A percentile compares a stretch with the other conserved stretches of the same genome.
Evolutionary conservation across 2,797 vertebrate genomes (phyloP).

Genomic region (Falco concolor): DNA sequence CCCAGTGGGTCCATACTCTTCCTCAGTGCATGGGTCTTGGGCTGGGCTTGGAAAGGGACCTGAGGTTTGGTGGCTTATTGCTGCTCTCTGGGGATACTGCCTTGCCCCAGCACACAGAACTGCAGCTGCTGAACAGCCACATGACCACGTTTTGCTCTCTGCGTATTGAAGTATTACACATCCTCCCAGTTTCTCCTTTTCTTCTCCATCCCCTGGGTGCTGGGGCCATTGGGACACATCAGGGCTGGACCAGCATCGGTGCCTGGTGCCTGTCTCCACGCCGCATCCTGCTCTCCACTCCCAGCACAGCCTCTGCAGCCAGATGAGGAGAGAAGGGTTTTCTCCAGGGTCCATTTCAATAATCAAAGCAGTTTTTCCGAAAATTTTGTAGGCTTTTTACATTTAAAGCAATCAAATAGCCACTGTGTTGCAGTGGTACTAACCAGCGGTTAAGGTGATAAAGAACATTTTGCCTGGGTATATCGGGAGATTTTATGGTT

Average conservation of each 20-base stretch:
- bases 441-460: neutral
- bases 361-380: neutral
- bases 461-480: neutral
- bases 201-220: neutral
- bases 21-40: neutral
- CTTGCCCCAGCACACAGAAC: neutral
- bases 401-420: neutral
- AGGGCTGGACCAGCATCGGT: neutral
- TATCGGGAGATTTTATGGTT: neutral
- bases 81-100: neutral
- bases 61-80: neutral
- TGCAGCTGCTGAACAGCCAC: neutral
- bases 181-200: neutral
- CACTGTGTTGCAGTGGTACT: too few species aligned
- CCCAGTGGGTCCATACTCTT: neutral
- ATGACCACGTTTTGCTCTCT: neutral
- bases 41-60: neutral
- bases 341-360: neutral
- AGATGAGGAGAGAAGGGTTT: neutral
- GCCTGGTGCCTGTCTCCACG: neutral
- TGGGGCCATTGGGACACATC: neutral
- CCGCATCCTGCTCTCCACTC: neutral
- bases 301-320: neutral
- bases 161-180: rapidly evolving
- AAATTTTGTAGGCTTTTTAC: neutral